Evolutionary conservation across 2,113 vertebrate species (phyloP), one percentile per base, ranked within the genome.

Genomic region (Xyliphius kryptos): DNA sequence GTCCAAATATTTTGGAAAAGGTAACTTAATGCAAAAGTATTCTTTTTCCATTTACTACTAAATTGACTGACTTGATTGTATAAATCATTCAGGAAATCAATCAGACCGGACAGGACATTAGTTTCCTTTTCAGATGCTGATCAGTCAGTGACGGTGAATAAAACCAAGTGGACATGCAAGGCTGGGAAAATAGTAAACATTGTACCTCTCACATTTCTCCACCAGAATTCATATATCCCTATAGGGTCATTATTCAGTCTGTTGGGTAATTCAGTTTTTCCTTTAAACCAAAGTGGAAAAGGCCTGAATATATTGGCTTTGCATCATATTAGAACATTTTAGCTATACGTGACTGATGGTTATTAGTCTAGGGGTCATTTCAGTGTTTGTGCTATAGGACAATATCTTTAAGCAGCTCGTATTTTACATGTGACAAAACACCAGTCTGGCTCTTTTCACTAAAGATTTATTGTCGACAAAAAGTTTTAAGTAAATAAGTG

Each of bases 361-460:
- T 70, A 63, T 60, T 66, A 74, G 49, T 52, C 54, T 16, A n/a
- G 47, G 53, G 72, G 72, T 67, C 63, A 67, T 66, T 70, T 66
- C 56, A 50, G 21, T 64, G 68, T 74, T 74, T 70, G 63, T 61
- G 49, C 63, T 67, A 63, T 63, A 67, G 65, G 67, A 74, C 59
- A 70, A 67, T 70, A 67, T 70, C 65, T 69, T 67, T 70, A 67
- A 70, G 72, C 63, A 55, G 63, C 63, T n/a, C 68, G 44, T 74
- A 63, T 70, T 70, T 70, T 74, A 70, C 58, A 63, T 63, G 63
- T 67, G 72, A 74, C 72, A 70, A 74, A 74, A 74, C 52, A 70
- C 64, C 60, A 63, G 63, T 63, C 60, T 74, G 68, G 50, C 58
- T 64, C 50, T 51, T 70, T 74, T 74, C 64, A 70, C 63, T 57